phyloP scores from a whole-genome alignment of 2,888 invertebrate genomes.

The Tachystola acroxantha region DNA sequence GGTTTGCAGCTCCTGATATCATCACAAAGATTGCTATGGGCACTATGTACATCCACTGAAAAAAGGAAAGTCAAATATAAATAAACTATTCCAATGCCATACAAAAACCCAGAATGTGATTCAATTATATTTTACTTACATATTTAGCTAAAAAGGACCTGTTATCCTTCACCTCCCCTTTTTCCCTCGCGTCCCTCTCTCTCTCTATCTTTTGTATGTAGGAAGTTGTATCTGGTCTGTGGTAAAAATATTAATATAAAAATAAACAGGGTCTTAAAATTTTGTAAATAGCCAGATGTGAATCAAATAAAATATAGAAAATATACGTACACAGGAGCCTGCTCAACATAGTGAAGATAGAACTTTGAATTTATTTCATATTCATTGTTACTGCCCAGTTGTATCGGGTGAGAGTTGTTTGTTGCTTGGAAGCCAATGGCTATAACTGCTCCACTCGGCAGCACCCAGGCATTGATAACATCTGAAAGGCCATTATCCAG shows the following conservation, averaged over 20 bases:
- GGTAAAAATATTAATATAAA: conserved; percentile 15
- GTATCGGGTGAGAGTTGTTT: conserved; percentile 38
- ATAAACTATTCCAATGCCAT: not conserved
- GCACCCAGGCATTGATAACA: conserved; percentile 86
- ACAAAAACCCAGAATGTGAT: not conserved
- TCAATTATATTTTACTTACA: conserved; percentile 80
- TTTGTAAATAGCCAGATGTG: too few relatives aligned
- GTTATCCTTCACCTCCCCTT: conserved; percentile 94
- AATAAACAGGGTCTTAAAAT: not conserved
- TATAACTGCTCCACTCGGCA: conserved; percentile 87
- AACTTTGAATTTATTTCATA: conserved; percentile 85
- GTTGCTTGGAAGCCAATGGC: conserved; percentile 80
- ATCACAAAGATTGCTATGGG: conserved; percentile 94
- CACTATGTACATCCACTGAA: conserved; percentile 99
- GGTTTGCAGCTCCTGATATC: conserved; percentile 91
- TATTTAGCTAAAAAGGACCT: conserved; percentile 98
- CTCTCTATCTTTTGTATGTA: conserved; percentile 96
- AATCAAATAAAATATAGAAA: too few relatives aligned
- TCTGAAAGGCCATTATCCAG: conserved; percentile 88
- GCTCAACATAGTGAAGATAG: conserved; percentile 87
- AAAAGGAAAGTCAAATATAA: conserved; percentile 12
- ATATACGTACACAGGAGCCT: conserved; percentile 85
- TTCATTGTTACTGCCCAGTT: conserved; percentile 21
- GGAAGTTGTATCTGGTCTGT: conserved; percentile 94
- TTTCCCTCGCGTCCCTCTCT: conserved; percentile 92